Percentiles rank a stretch among this genome's conserved stretches.
phyloP scores from a whole-genome alignment of 35 echinoderm and acorn worm species.

The Stichopus chloronotus region DNA sequence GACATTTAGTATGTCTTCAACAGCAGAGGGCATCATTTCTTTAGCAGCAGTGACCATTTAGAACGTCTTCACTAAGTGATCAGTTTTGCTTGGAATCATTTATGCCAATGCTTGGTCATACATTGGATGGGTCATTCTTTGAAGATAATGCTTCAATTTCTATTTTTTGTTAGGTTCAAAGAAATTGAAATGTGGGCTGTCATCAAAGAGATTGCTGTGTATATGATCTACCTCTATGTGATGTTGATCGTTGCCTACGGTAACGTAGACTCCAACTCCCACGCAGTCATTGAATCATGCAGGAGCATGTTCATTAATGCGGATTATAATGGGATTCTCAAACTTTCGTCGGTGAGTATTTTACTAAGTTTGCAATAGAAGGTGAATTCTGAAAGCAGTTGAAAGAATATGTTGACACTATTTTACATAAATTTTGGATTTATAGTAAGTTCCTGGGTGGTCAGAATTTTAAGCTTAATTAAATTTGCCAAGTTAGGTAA shows the following conservation, averaged over 20 bases:
- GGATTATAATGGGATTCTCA: conserved; percentile 69
- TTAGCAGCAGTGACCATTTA: too few species aligned
- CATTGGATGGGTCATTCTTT: too few species aligned
- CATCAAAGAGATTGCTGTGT: conserved; percentile 81
- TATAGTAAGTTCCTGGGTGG: too few species aligned
- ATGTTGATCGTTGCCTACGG: conserved; percentile 81
- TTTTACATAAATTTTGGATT: too few species aligned
- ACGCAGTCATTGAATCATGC: conserved; percentile 58
- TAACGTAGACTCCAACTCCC: conserved; percentile 64
- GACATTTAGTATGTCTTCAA: too few species aligned
- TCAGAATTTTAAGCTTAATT: too few species aligned
- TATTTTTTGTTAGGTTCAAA: conserved; percentile 69
- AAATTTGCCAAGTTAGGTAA: too few species aligned
- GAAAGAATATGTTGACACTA: too few species aligned
- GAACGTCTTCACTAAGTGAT: too few species aligned
- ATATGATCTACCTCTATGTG: conserved; percentile 88
- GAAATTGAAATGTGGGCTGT: conserved; percentile 87
- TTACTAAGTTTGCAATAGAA: not conserved
- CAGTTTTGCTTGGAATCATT: too few species aligned
- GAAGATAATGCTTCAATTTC: not conserved
- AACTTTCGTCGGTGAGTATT: conserved; percentile 60
- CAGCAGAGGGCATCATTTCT: too few species aligned
- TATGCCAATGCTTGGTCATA: too few species aligned
- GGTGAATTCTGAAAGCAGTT: not conserved
- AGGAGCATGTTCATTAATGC: conserved; percentile 66